Evolutionary conservation across 1,140 invertebrate genomes (phyloP).

Genomic region (Manduca sexta): DNA sequence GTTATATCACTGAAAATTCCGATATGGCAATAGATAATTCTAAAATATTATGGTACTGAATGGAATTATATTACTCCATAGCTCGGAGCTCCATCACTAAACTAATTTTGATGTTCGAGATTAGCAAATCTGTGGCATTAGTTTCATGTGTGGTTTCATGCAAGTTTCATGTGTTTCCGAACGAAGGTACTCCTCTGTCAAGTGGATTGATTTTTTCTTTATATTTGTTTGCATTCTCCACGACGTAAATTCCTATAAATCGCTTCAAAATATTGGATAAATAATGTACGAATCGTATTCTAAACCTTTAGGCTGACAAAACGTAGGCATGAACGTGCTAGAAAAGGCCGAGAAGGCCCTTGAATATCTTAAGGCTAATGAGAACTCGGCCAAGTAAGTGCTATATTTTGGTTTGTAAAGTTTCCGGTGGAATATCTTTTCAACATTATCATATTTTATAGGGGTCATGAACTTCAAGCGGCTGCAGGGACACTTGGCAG

Average conservation of each 20-base stretch:
- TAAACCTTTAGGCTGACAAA: constrained; percentile 13
- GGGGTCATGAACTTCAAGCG: constrained; percentile 61
- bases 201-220: neutral
- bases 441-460: constrained; percentile 28
- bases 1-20: too few species aligned
- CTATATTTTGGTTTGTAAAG: constrained; percentile 5
- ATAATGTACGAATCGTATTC: constrained; percentile 17
- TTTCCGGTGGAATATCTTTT: constrained; percentile 16
- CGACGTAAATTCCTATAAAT: constrained; percentile 18
- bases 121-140: too few species aligned
- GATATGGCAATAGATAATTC: too few species aligned
- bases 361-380: constrained; percentile 60
- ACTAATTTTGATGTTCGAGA: too few species aligned
- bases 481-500: constrained; percentile 59
- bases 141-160: too few species aligned
- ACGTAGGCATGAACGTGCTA: constrained; percentile 56
- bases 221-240: constrained; percentile 31
- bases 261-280: neutral
- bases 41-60: too few species aligned
- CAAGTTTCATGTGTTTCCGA: constrained; percentile 13
- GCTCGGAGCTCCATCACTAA: too few species aligned
- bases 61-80: too few species aligned
- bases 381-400: constrained; percentile 59
- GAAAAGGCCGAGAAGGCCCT: constrained; percentile 69
- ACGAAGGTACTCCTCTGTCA: constrained; percentile 23